These are phyloP conservation scores for Anastrepha obliqua DNA, from an alignment of 1,140 invertebrate species.

Conservation along the genomic window DNA sequence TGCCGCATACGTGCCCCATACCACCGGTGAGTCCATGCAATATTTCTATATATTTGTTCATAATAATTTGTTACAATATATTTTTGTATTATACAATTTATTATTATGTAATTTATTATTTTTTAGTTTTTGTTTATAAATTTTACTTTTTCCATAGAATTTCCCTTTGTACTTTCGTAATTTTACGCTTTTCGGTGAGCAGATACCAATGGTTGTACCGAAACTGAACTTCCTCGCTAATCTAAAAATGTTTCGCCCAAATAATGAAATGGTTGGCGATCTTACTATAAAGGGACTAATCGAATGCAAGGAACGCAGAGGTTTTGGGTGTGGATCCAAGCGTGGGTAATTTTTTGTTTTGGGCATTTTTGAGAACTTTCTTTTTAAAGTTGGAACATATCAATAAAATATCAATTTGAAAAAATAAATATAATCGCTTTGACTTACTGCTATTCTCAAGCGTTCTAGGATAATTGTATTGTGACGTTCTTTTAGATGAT, in stretches of 20 bases:
- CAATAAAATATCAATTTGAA: background rate
- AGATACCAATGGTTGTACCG: background rate
- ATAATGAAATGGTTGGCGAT: background rate
- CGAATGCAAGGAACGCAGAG: background rate
- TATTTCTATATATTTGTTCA: background rate
- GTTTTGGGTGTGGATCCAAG: background rate
- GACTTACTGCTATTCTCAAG: too few species aligned
- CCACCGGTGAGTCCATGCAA: background rate
- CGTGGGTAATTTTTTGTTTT: background rate
- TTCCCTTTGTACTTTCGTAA: background rate
- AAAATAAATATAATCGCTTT: background rate
- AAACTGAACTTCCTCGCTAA: background rate
- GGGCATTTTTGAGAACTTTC: too few species aligned
- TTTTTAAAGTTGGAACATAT: background rate
- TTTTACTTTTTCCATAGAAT: background rate
- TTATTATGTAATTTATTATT: too few species aligned
- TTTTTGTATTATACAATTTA: too few species aligned
- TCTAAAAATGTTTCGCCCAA: background rate
- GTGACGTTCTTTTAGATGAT: too few species aligned
- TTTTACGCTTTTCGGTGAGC: background rate
- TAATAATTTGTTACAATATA: background rate
- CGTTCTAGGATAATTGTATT: too few species aligned
- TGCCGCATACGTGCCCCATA: background rate
- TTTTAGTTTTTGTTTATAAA: too few species aligned
- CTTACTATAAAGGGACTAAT: background rate